Percentiles rank a stretch among this genome's conserved stretches.
Evolutionary conservation across 2,888 invertebrate species (phyloP).

Genomic region (Phania funesta): DNA sequence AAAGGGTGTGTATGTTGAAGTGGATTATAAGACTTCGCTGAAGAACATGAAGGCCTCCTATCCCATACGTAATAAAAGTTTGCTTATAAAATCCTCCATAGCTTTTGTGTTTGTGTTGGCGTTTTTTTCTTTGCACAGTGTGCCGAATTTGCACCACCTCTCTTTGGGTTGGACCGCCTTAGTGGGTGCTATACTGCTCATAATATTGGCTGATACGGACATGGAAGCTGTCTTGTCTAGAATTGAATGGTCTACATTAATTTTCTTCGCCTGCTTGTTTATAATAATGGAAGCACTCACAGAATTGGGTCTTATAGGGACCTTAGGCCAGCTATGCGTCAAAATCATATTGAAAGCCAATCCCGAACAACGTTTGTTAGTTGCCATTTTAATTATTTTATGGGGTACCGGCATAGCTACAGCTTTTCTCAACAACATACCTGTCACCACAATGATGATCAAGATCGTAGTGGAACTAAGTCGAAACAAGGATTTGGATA

Average conservation of each 20-base stretch:
- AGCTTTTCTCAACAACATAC: constrained; percentile 95
- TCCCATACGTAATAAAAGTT: constrained; percentile 86
- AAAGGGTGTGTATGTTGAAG: constrained; percentile 75
- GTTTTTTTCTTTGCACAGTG: constrained; percentile 90
- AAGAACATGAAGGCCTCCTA: constrained; percentile 85
- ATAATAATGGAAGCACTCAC: constrained; percentile 94
- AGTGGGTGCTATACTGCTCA: constrained; percentile 88
- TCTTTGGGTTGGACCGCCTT: constrained; percentile 93
- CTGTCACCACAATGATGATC: constrained; percentile 95
- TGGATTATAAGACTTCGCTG: constrained; percentile 83
- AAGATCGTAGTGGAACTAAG: constrained; percentile 86
- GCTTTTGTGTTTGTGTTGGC: constrained; percentile 86
- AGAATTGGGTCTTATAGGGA: constrained; percentile 88
- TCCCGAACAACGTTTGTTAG: constrained; percentile 84
- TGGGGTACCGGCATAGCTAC: constrained; percentile 90
- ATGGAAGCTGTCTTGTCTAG: constrained; percentile 89
- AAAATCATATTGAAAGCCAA: constrained; percentile 84
- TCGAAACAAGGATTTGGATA: constrained; percentile 84
- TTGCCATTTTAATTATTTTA: constrained; percentile 87
- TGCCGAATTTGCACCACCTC: constrained; percentile 85
- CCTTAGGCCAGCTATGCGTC: constrained; percentile 87
- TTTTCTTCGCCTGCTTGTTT: constrained; percentile 93
- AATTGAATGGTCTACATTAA: constrained; percentile 93
- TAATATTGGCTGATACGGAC: constrained; percentile 89
- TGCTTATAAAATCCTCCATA: constrained; percentile 87